Evolutionary conservation across 2,888 invertebrate species (phyloP), one percentile per base, ranked within the genome.

Genomic region (Strigamia transsilvanica): DNA sequence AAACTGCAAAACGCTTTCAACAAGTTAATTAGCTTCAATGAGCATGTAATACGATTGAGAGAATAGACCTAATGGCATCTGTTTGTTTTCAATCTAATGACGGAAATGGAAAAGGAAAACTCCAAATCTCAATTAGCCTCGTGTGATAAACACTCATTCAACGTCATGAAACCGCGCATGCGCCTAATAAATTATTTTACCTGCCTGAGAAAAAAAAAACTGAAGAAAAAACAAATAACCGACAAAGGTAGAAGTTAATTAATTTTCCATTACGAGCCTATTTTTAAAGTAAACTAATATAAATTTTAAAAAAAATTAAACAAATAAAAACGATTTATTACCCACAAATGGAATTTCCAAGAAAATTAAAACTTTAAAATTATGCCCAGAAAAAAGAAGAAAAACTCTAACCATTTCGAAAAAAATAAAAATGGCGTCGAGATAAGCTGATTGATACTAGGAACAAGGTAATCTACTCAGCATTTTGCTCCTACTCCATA

Each of bases 381-480:
- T 51, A 15, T 51, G n/a, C 15, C 51, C 51, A 6, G 15, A 51
- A 13, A 51, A 51, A 51, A 18, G 13, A 51, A 51, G 6, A 6
- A 4, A 18, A 51, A 9, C 7, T 7, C 10, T 38, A 9, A 38
- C 38, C 18, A 15, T n/a, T 51, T 51, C 56, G n/a, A 21, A 18
- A 27, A 61, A 73, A 23, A 15, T 23, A 73, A 73, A 73, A 73
- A 73, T 73, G 73, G 32, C 73, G 73, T 15, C 13, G 27, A 73
- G 32, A 32, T 32, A 10, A 73, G 32, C 73, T 73, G 73, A 73
- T 73, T 73, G 73, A 73, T 27, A 73, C 73, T 32, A 32, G 73
- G 73, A 73, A 73, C 73, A 73, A 73, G 73, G 73, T 73, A 73
- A 73, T 23, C 73, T 73, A 73, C 73, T 73, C 73, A 73, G 73